Conservation (phyloP, 2,113 vertebrate species). For the Struthio camelus region DNA sequence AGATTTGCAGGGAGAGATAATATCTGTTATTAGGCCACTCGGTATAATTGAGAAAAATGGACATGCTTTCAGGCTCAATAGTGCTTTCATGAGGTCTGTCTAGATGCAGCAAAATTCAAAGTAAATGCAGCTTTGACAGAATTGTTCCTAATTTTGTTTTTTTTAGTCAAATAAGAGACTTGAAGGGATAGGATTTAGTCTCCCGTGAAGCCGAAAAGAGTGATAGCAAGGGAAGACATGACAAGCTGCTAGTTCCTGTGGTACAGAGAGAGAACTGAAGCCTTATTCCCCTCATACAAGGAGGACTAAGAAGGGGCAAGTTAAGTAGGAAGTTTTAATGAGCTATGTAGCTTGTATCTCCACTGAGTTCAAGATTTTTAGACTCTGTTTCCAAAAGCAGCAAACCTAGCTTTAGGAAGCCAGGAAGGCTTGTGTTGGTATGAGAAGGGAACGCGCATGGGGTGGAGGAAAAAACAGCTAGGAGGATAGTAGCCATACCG, state of each 20-base stretch:
- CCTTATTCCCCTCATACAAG: accelerated
- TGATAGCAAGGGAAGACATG: not conserved
- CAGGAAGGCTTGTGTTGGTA: not conserved
- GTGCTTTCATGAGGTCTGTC: not conserved
- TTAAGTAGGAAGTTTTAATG: not conserved
- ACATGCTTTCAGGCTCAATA: not conserved
- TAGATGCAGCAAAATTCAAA: not conserved
- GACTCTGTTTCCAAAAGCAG: not conserved
- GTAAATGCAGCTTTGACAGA: not conserved
- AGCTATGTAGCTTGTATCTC: not conserved
- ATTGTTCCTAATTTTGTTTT: not conserved
- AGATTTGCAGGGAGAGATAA: not conserved
- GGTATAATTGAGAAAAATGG: conserved; percentile 20
- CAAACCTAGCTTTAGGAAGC: not conserved
- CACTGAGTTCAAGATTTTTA: not conserved
- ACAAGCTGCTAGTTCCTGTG: not conserved
- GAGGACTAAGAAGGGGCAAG: not conserved
- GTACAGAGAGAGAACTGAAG: not conserved
- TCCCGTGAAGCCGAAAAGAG: not conserved
- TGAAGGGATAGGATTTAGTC: not conserved
- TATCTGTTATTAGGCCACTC: not conserved
- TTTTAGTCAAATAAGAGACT: not conserved
- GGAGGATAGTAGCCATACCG: not conserved
- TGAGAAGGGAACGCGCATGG: not conserved
- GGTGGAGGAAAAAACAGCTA: not conserved